Conservation (phyloP, 2,113 vertebrate species). For the Glaucidium brasilianum region DNA sequence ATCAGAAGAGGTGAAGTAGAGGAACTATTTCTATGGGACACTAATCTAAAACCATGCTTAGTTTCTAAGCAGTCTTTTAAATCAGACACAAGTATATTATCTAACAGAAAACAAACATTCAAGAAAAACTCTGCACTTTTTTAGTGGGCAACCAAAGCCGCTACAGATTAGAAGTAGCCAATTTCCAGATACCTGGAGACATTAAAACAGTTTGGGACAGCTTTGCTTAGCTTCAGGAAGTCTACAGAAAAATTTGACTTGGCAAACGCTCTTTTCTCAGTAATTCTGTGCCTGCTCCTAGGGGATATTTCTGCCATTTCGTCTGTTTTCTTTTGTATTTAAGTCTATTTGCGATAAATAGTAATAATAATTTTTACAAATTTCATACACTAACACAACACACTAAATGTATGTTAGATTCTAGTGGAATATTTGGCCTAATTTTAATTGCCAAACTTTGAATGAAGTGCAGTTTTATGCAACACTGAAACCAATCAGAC, state of each 20-base stretch:
- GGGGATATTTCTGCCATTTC: neutral
- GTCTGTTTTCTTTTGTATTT: slow-evolving; percentile 16
- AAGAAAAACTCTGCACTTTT: neutral
- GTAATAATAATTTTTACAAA: neutral
- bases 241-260: neutral
- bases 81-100: neutral
- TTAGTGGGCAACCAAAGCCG: neutral
- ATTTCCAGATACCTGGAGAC: neutral
- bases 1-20: neutral
- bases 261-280: neutral
- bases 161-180: neutral
- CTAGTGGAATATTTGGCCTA: neutral
- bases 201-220: neutral
- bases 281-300: neutral
- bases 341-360: neutral
- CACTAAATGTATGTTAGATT: neutral
- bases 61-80: neutral
- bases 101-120: neutral
- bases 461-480: neutral
- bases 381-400: neutral
- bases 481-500: neutral
- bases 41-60: neutral
- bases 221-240: neutral
- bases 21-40: neutral
- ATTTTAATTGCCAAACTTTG: neutral